Percentiles rank a stretch among this genome's conserved stretches.
Evolutionary conservation across 2,888 invertebrate species (phyloP).

Genomic region (Folsomia manolachei): DNA sequence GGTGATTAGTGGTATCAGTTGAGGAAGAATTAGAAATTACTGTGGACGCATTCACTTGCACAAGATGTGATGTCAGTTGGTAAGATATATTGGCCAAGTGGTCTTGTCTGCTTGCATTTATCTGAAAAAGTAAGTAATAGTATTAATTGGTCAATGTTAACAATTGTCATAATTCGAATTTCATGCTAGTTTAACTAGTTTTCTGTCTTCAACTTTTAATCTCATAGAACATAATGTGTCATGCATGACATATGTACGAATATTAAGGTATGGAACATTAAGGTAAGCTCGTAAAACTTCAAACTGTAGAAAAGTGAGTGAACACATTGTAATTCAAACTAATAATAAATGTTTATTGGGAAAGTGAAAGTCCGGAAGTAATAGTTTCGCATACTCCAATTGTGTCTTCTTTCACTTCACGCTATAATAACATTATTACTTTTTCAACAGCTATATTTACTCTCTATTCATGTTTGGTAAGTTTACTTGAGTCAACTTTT

Average conservation of each 20-base stretch:
- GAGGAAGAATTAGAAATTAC: constrained; percentile 43
- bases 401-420: background rate
- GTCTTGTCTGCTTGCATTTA: constrained; percentile 38
- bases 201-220: no score
- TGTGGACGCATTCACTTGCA: constrained; percentile 38
- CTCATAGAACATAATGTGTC: no score
- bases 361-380: background rate
- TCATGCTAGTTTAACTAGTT: no score
- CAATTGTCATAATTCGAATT: no score
- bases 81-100: constrained; percentile 45
- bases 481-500: background rate
- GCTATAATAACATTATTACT: background rate
- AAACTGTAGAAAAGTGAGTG: no score
- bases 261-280: no score
- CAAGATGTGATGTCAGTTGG: constrained; percentile 42
- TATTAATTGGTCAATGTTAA: no score
- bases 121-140: constrained; percentile 18
- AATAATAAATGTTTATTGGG: background rate
- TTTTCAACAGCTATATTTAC: background rate
- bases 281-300: no score
- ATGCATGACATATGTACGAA: no score
- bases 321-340: no score
- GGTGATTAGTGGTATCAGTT: constrained; percentile 44
- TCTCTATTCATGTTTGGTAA: background rate
- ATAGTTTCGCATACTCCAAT: background rate